Conservation (phyloP, 2,888 invertebrate genomes). For the Resseliella maxima region DNA sequence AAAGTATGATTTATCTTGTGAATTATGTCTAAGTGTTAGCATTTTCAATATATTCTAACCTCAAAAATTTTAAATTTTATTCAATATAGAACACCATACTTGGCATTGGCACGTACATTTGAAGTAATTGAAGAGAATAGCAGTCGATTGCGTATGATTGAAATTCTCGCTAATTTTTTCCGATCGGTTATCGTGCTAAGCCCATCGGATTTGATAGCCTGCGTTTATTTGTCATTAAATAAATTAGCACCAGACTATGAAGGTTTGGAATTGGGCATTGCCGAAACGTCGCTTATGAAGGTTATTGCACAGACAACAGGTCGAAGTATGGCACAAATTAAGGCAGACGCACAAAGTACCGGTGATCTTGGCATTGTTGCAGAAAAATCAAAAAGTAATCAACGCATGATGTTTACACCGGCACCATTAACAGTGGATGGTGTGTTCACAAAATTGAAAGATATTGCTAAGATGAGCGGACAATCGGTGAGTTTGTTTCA, state of each 20-base stretch:
- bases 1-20: too few species aligned
- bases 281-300: conserved; percentile 94
- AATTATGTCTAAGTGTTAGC: conserved; percentile 29
- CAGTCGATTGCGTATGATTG: conserved; percentile 89
- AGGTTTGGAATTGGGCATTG: conserved; percentile 90
- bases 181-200: conserved; percentile 89
- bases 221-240: conserved; percentile 95
- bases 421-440: conserved; percentile 78
- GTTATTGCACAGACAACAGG: conserved; percentile 92
- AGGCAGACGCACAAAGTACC: conserved; percentile 70
- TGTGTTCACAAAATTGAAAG: conserved; percentile 86
- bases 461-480: conserved; percentile 89
- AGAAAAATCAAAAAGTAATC: conserved; percentile 83
- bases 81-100: conserved; percentile 91
- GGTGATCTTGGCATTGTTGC: conserved; percentile 95
- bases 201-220: conserved; percentile 89
- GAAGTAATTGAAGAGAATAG: conserved; percentile 88
- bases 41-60: conserved; percentile 54
- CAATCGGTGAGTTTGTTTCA: conserved; percentile 72
- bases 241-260: conserved; percentile 96
- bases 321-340: conserved; percentile 84
- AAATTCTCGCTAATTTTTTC: conserved; percentile 91
- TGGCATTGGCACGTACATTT: conserved; percentile 90
- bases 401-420: conserved; percentile 89
- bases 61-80: conserved; percentile 56